Base-by-base conservation (phyloP, 2,113 vertebrate species). In the Crotophaga sulcirostris region DNA sequence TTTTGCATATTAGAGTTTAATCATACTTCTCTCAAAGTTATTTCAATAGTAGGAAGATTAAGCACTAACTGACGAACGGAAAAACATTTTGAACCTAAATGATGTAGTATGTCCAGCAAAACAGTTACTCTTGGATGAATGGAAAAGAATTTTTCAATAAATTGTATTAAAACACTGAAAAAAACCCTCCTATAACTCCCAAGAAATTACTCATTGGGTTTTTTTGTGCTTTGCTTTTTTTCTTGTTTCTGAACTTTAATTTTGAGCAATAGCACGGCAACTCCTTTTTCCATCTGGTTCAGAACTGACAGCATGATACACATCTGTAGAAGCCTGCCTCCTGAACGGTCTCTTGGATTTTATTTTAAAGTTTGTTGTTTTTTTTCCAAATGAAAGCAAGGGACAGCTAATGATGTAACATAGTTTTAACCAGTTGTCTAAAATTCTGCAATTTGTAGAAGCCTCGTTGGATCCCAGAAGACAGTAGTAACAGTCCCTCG, bases 371-470 rank as follows among this genome's bases (percentile, higher is more conserved):
- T 54, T 70, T 44, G 54, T 73, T 18, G 21, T 13, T 4, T 20
- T 55, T 62, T 62, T 23, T 7, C 70, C 49, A 80, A 85, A 81
- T 36, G 29, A 80, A 96, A 77, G 70, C 42, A 72, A 85, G 21
- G 40, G 16, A 47, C 58, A 79, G 40, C 23, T 88, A 90, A 33
- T 1, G 2, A 52, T 82, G 51, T 54, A 75, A 81, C 29, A 81
- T 26, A 26, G 7, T 79, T 58, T 74, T 63, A 83, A 77, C 17
- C 16, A 47, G 64, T 76, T 64, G 34, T 25, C 88, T 84, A 67
- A 77, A 96, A 88, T 45, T 79, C 75, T 82, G 66, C 68, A 93
- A 36, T 89, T 63, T 80, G 25, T 77, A 92, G 72, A 77, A 96
- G 34, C 18, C 42, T 95, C 75, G 38, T 31, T 83, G 40, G 34